phyloP scores from a whole-genome alignment of 2,113 vertebrate species.

The Dinomys branickii region DNA sequence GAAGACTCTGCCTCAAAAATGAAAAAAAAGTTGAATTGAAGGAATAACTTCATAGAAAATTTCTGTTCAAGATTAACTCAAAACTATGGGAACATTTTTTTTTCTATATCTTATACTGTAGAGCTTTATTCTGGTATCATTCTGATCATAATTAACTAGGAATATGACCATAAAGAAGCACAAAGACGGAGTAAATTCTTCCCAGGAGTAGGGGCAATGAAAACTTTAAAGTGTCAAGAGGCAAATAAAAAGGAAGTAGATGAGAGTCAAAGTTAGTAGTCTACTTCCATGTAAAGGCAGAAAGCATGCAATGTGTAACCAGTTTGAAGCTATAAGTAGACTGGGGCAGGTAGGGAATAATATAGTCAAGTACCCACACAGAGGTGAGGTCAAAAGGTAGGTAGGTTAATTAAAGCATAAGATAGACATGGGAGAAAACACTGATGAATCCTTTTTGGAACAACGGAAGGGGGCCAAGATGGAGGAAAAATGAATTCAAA shows the following conservation, averaged over 20 bases:
- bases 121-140: not conserved
- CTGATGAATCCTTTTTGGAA: not conserved
- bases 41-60: not conserved
- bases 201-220: not conserved
- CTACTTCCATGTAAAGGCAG: not conserved
- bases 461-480: not conserved
- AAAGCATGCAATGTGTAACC: not conserved
- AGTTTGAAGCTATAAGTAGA: not conserved
- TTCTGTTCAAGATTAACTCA: conserved; percentile 29
- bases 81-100: not conserved
- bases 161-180: not conserved
- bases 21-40: not conserved
- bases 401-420: not conserved
- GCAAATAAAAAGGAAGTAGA: not conserved
- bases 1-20: no score
- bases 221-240: not conserved
- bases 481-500: not conserved
- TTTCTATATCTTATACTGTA: not conserved
- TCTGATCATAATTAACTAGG: not conserved
- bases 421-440: not conserved
- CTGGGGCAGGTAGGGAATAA: not conserved
- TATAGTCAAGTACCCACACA: not conserved
- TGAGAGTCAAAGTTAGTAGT: not conserved
- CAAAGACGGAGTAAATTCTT: not conserved
- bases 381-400: not conserved